Evolutionary conservation across 2,113 vertebrate species (phyloP).

Genomic region (Rhinopithecus roxellana): DNA sequence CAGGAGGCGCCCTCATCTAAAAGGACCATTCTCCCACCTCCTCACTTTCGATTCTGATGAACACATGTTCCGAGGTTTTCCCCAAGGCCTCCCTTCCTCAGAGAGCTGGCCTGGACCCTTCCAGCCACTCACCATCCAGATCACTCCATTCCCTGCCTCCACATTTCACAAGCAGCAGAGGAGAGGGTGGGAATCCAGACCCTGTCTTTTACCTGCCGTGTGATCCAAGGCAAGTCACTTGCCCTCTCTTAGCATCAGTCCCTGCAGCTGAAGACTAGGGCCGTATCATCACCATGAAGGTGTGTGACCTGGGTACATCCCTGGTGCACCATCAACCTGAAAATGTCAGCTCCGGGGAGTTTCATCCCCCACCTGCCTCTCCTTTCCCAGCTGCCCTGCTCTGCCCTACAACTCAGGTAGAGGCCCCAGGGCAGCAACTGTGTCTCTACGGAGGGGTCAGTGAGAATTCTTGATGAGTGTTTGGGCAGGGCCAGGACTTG

Average conservation of each 20-base stretch:
- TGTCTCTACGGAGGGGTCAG: fast-evolving
- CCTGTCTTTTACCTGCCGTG: neutral
- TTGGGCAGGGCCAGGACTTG: neutral
- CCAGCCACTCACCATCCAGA: fast-evolving
- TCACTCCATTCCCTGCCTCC: no score
- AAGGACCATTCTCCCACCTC: no score
- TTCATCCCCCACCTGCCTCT: fast-evolving
- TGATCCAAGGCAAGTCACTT: neutral
- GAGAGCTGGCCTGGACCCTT: neutral
- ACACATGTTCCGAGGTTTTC: neutral
- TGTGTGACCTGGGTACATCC: neutral
- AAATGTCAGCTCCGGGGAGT: fast-evolving
- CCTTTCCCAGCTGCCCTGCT: fast-evolving
- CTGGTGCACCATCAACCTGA: fast-evolving
- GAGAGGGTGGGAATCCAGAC: fast-evolving
- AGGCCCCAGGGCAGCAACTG: neutral
- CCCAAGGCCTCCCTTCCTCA: neutral
- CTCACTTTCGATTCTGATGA: neutral
- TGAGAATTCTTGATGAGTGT: neutral
- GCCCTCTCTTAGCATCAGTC: neutral
- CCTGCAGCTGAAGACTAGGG: neutral
- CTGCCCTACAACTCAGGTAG: neutral
- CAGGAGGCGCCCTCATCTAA: neutral
- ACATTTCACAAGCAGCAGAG: neutral
- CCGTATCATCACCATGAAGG: fast-evolving